A percentile compares a stretch with the other conserved stretches of the same genome.
phyloP scores from a whole-genome alignment of 2,888 invertebrate genomes.

The Alentia gelatinosa region DNA sequence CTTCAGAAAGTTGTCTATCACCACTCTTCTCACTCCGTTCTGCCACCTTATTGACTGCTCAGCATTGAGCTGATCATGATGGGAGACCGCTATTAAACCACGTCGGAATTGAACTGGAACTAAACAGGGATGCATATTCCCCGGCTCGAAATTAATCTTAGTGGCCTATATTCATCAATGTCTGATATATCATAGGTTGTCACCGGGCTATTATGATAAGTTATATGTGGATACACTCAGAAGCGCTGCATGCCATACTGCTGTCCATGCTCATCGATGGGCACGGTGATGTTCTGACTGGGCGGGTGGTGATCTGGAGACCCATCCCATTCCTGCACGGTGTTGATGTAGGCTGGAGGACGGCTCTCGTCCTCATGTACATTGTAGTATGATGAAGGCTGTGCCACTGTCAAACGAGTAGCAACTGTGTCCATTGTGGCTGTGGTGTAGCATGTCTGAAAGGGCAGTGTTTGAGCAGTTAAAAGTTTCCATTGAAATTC shows the following conservation, averaged over 20 bases:
- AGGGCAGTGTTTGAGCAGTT: neutral
- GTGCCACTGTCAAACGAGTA: slow-evolving; percentile 35
- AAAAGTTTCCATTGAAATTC: neutral
- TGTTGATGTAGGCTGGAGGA: neutral
- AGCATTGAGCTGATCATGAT: too few relatives aligned
- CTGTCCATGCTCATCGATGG: neutral
- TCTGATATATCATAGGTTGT: too few relatives aligned
- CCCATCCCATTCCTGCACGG: neutral
- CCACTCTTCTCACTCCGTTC: too few relatives aligned
- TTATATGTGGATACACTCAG: neutral
- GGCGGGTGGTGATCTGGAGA: neutral
- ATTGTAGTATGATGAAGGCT: neutral
- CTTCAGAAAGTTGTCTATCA: too few relatives aligned
- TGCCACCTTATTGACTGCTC: too few relatives aligned
- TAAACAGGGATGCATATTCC: too few relatives aligned
- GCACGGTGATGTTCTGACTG: neutral
- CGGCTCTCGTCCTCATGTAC: neutral
- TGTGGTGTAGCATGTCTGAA: slow-evolving; percentile 11
- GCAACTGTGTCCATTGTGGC: slow-evolving; percentile 36
- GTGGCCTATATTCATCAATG: too few relatives aligned
- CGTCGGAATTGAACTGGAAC: too few relatives aligned
- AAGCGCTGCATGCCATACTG: neutral
- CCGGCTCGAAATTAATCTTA: too few relatives aligned
- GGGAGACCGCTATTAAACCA: too few relatives aligned
- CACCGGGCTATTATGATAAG: too few relatives aligned